Percentiles rank a stretch among this genome's conserved stretches.
These are phyloP conservation scores for Notolabrus celidotus DNA, from an alignment of 2,797 vertebrate species.

Conservation along the genomic window DNA sequence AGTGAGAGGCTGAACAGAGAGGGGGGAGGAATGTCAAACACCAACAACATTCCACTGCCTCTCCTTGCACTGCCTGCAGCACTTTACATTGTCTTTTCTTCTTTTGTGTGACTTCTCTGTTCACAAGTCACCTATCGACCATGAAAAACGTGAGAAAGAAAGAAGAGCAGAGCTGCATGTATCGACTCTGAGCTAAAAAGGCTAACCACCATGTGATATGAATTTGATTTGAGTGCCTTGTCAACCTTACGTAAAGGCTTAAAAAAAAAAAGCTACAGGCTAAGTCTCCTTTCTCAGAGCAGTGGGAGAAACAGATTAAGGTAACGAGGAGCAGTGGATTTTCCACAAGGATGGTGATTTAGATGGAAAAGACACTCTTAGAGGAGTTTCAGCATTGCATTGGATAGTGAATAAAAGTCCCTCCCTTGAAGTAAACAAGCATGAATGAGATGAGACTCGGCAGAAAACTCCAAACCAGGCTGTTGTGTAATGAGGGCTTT, in stretches of 20 bases:
- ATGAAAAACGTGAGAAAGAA: slow-evolving; percentile 53
- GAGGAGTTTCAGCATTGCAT: neutral
- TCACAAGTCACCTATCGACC: slow-evolving; percentile 66
- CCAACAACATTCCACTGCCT: slow-evolving; percentile 87
- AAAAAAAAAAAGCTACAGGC: slow-evolving; percentile 9
- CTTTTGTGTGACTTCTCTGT: slow-evolving; percentile 75
- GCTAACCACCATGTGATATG: neutral
- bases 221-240: slow-evolving; percentile 22
- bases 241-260: slow-evolving; percentile 5
- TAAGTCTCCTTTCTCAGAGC: neutral
- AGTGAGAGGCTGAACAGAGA: slow-evolving; percentile 42
- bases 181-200: slow-evolving; percentile 21
- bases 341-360: neutral
- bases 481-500: no score
- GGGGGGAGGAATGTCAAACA: slow-evolving; percentile 86
- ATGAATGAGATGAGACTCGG: slow-evolving; percentile 4
- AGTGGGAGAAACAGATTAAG: neutral
- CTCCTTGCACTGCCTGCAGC: slow-evolving; percentile 83
- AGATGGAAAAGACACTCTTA: neutral
- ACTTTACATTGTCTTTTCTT: slow-evolving; percentile 78
- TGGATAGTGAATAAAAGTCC: neutral
- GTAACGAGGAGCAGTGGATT: neutral
- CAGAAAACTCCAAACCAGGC: neutral
- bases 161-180: slow-evolving; percentile 28
- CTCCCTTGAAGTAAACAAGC: neutral